A percentile compares a stretch with the other conserved stretches of the same genome.
Evolutionary conservation across 2,113 vertebrate genomes (phyloP).

Genomic region (human): GRCh38 chr2:50575001-50575500

Average conservation of each 20-base stretch:
- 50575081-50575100: slow-evolving; percentile 48
- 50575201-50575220: not conserved
- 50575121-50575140: not conserved
- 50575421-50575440: not conserved
- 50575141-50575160: not conserved
- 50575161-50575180: not conserved
- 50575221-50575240: not conserved
- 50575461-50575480: not conserved
- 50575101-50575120: slow-evolving; percentile 46
- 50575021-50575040: not conserved
- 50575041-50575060: not conserved
- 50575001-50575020: slow-evolving; percentile 25
- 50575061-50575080: not conserved
- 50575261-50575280: not conserved
- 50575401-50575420: not conserved
- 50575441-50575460: not conserved
- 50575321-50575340: not conserved
- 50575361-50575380: not conserved
- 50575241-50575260: not conserved
- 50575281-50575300: not conserved
- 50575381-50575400: not conserved
- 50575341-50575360: not conserved
- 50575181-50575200: not conserved
- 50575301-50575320: not conserved
- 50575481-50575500: not conserved